phyloP scores from a whole-genome alignment of 2,888 invertebrate genomes.

The Synanthedon myopaeformis region DNA sequence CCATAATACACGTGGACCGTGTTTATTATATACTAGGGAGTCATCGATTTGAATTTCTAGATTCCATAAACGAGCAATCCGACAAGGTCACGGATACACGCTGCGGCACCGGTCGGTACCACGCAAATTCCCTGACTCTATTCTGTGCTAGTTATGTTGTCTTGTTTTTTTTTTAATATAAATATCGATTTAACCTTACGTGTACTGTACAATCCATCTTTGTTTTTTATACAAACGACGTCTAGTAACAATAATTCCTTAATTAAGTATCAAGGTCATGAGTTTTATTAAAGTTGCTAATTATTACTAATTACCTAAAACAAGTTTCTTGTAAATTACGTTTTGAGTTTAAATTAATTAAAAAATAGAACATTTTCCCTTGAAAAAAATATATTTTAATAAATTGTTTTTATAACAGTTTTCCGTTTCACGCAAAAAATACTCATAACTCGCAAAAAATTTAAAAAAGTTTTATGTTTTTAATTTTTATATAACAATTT shows the following conservation, averaged over 20 bases:
- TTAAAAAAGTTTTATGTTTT: not conserved
- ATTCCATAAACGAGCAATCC: constrained; percentile 33
- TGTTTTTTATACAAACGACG: no score
- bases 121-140: constrained; percentile 34
- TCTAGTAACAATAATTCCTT: no score
- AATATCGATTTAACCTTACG: constrained; percentile 13
- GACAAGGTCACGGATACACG: constrained; percentile 39
- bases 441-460: not conserved
- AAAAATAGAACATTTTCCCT: no score
- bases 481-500: no score
- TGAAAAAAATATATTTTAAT: no score
- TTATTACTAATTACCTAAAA: no score
- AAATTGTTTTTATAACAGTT: no score
- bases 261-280: no score
- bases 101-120: constrained; percentile 64
- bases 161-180: constrained; percentile 19
- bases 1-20: not conserved
- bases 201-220: not conserved
- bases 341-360: no score
- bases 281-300: no score
- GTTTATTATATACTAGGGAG: not conserved
- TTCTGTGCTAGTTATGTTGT: constrained; percentile 17
- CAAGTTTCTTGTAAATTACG: no score
- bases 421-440: no score
- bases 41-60: constrained; percentile 42